A percentile compares a stretch with the other conserved stretches of the same genome.
Evolutionary conservation across 2,113 vertebrate genomes (phyloP).

Genomic region (Dasyornis broadbenti): DNA sequence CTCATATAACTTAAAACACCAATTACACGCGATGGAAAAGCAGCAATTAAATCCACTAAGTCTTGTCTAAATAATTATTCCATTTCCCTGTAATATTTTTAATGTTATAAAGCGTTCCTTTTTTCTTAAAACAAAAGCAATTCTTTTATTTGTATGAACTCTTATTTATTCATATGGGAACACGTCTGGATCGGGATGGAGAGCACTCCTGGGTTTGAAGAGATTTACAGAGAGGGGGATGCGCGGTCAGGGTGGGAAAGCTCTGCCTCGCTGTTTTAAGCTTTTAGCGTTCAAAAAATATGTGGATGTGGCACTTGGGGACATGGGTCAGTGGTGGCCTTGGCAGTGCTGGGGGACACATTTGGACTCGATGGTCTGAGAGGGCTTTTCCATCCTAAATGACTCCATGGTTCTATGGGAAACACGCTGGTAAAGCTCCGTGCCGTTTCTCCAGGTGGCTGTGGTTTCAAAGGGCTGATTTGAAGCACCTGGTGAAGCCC

Average conservation of each 20-base stretch:
- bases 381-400: not conserved
- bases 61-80: not conserved
- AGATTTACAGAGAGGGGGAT: not conserved
- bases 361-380: not conserved
- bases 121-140: not conserved
- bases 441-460: not conserved
- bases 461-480: fast-evolving
- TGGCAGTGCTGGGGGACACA: not conserved
- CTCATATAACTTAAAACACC: not conserved
- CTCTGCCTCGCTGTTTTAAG: fast-evolving
- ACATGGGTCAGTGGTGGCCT: not conserved
- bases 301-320: not conserved
- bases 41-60: not conserved
- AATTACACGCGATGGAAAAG: not conserved
- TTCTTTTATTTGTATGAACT: not conserved
- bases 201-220: fast-evolving
- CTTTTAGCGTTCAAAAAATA: not conserved
- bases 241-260: fast-evolving
- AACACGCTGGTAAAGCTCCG: fast-evolving
- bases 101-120: not conserved
- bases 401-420: not conserved
- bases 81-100: not conserved
- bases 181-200: fast-evolving
- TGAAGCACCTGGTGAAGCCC: not conserved
- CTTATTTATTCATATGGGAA: fast-evolving